Base-by-base conservation (phyloP, 2,113 vertebrate species). In the Deroptyus accipitrinus region DNA sequence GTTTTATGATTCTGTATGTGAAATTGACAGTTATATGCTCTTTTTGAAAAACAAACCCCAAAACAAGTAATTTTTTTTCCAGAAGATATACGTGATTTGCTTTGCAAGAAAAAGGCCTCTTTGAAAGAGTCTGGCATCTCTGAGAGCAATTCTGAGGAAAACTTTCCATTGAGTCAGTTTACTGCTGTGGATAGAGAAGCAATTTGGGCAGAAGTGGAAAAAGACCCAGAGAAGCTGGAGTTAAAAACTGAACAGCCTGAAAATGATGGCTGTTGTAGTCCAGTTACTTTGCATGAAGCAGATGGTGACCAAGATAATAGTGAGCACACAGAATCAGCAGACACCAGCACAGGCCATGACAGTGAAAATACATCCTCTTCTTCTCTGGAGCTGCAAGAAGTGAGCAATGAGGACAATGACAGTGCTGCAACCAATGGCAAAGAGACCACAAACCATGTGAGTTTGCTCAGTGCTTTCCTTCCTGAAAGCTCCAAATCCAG, bases 251-350 rank as follows among this genome's bases (percentile, higher is more conserved):
- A 97, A 37, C 90, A 25, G 28, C 61, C 73, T 2, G 98, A 98
- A 12, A 96, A 95, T 0, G 97, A 98, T 6, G 96, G 51, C 6
- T 89, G 37, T 15, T 70, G 3, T 69, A 67, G 54, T 8, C 3
- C 28, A 66, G 86, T 94, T 55, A 35, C 17, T 1, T 75, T 51
- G 16, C 55, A 31, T 49, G 49, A 31, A 2, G 31, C 59, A 8
- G 78, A 91, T 6, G 93, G 80, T 0, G 97, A 97, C 4, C 97
- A 96, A 6, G 97, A 97, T 25, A 97, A 97, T 44, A 99, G 99
- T 10, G 99, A 99, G 86, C 98, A 98, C 98, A 99, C 99, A 0
- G 99, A 99, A 90, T 99, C 99, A 1, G 99, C 99, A 4, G 99
- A 99, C 96, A 98, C 98, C 41, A 99, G 98, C 80, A 98, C 97